These are phyloP conservation scores for Himantopus leucocephalus DNA, from an alignment of 2,113 vertebrate genomes.

Conservation along the genomic window DNA sequence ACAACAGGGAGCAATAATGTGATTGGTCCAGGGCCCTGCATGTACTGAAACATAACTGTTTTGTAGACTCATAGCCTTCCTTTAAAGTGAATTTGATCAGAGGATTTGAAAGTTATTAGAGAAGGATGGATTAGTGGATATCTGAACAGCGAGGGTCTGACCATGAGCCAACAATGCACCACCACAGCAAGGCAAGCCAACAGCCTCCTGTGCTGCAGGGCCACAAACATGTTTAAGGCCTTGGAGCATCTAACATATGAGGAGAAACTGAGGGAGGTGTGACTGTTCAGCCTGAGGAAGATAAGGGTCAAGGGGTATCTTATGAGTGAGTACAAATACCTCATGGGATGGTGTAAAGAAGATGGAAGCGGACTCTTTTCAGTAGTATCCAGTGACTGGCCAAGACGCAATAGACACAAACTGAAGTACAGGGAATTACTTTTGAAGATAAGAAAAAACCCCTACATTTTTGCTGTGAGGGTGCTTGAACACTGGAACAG, in stretches of 20 bases:
- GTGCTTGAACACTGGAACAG: background rate
- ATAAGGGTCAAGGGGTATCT: background rate
- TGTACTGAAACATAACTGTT: background rate
- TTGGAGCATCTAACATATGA: background rate
- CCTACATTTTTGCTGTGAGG: background rate
- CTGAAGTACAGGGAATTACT: background rate
- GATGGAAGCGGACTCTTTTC: background rate
- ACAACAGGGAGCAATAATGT: accelerated
- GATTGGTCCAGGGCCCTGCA: accelerated
- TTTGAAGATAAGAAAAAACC: background rate
- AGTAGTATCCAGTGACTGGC: background rate
- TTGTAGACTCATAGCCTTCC: background rate
- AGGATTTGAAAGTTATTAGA: background rate
- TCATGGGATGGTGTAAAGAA: background rate
- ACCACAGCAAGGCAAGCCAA: background rate
- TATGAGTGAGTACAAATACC: background rate
- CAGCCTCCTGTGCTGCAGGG: background rate
- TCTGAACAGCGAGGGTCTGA: accelerated
- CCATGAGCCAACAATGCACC: accelerated
- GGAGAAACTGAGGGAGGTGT: background rate
- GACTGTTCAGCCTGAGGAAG: background rate
- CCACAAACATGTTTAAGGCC: background rate
- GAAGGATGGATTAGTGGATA: background rate
- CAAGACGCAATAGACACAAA: background rate
- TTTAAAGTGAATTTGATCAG: background rate